Evolutionary conservation across 92 coral and sea anemone genomes (phyloP).

Genomic region (Hydrozoanthus gracilis): DNA sequence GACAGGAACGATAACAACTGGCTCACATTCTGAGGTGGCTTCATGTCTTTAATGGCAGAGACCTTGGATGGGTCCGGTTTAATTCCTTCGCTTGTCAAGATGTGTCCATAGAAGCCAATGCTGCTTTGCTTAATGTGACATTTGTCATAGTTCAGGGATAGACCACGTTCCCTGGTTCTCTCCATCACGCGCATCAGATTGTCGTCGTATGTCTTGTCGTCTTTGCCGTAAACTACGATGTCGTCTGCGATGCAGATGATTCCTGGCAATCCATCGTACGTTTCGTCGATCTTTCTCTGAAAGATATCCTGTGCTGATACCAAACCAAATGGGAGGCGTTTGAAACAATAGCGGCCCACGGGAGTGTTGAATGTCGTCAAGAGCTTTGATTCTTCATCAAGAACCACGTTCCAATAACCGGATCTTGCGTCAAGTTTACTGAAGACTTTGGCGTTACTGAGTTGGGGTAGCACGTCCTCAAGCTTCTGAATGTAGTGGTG

Average conservation of each 20-base stretch:
- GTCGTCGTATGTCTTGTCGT: constrained; percentile 29
- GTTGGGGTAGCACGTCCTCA: constrained; percentile 53
- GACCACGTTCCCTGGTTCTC: constrained; percentile 32
- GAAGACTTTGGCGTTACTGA: constrained; percentile 32
- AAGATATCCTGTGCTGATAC: constrained; percentile 47
- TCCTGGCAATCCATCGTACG: constrained; percentile 49
- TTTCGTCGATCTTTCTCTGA: constrained; percentile 42
- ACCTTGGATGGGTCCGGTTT: constrained; percentile 52
- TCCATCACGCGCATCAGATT: constrained; percentile 28
- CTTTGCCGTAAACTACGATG: constrained; percentile 24
- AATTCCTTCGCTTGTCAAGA: constrained; percentile 46
- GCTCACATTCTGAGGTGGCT: constrained; percentile 28
- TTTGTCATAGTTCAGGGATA: constrained; percentile 25
- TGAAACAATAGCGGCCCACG: constrained; percentile 46
- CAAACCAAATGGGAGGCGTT: constrained; percentile 52
- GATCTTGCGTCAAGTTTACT: constrained; percentile 29
- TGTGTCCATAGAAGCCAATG: constrained; percentile 51
- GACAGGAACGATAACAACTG: constrained; percentile 25
- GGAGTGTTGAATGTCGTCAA: constrained; percentile 52
- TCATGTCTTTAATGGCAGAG: constrained; percentile 35
- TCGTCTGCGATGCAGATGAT: constrained; percentile 31
- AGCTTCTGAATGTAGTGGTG: constrained; percentile 52
- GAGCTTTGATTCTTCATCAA: constrained; percentile 34
- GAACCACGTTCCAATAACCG: constrained; percentile 35
- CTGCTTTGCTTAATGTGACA: constrained; percentile 34